These are phyloP conservation scores for Spizella passerina DNA, from an alignment of 2,797 vertebrate species.

Conservation along the genomic window DNA sequence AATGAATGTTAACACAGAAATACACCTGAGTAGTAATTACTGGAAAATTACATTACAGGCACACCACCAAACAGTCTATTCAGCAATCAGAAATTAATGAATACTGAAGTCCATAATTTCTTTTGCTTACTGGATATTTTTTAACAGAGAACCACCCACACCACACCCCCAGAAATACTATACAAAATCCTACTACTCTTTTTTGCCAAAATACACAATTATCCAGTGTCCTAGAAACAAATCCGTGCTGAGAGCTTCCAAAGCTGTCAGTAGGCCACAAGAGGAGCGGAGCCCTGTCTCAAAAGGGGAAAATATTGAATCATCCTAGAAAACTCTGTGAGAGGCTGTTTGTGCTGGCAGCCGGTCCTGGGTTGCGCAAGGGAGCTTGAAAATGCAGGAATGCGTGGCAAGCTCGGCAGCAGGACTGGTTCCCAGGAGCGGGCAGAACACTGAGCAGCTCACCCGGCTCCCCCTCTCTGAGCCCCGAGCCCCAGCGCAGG, in stretches of 20 bases:
- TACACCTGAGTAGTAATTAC: background rate
- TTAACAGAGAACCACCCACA: background rate
- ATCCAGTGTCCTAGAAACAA: background rate
- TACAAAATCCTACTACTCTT: background rate
- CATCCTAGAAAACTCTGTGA: background rate
- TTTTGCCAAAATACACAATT: background rate
- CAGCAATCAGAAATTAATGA: background rate
- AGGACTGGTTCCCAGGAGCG: background rate
- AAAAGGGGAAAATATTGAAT: background rate
- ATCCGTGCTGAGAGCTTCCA: background rate
- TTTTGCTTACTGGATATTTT: background rate
- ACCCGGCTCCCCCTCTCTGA: background rate
- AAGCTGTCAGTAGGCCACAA: background rate
- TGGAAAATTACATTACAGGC: background rate
- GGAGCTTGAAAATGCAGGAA: background rate
- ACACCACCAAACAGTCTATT: background rate
- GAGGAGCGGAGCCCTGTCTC: background rate
- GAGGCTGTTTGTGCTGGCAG: conserved; percentile 24
- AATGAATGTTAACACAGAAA: background rate
- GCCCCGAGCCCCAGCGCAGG: background rate
- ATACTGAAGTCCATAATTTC: background rate
- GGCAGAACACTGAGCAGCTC: background rate
- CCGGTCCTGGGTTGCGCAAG: background rate
- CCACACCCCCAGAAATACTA: background rate
- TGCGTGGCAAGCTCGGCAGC: background rate